phyloP scores from a whole-genome alignment of 2,797 vertebrate species.

The Nothura maculosa region DNA sequence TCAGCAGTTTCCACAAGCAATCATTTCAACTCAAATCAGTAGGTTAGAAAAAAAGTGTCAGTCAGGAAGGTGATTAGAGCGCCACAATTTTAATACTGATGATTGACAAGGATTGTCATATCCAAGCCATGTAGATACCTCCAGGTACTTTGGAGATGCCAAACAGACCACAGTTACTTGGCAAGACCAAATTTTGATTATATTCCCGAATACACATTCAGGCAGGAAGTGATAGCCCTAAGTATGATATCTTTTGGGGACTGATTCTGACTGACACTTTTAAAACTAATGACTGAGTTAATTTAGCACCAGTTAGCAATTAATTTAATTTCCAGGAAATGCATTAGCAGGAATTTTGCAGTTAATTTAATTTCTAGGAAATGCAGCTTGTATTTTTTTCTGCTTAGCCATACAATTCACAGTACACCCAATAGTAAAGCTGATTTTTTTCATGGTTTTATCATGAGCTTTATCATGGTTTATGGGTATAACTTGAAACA shows the following conservation, averaged over 20 bases:
- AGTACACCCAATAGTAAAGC: neutral
- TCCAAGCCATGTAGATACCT: neutral
- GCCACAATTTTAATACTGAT: neutral
- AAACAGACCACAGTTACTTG: neutral
- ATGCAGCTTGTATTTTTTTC: neutral
- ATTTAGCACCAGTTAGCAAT: neutral
- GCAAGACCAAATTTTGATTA: neutral
- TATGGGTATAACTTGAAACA: too few relatives aligned
- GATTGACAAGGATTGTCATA: neutral
- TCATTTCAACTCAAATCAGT: conserved; percentile 5
- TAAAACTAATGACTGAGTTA: neutral
- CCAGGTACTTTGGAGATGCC: neutral
- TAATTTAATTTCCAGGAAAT: neutral
- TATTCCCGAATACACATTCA: neutral
- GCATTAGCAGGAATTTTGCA: neutral
- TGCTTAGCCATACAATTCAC: neutral
- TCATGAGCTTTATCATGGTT: too few relatives aligned
- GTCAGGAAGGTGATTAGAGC: neutral
- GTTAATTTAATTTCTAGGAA: too few relatives aligned
- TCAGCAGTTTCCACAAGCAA: conserved; percentile 15
- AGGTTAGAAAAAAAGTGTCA: conserved; percentile 22
- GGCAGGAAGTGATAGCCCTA: neutral
- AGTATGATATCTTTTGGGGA: neutral
- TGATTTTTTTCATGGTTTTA: neutral
- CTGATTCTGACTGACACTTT: neutral